Conservation (phyloP, 2,888 invertebrate species). For the Congeria kusceri region DNA sequence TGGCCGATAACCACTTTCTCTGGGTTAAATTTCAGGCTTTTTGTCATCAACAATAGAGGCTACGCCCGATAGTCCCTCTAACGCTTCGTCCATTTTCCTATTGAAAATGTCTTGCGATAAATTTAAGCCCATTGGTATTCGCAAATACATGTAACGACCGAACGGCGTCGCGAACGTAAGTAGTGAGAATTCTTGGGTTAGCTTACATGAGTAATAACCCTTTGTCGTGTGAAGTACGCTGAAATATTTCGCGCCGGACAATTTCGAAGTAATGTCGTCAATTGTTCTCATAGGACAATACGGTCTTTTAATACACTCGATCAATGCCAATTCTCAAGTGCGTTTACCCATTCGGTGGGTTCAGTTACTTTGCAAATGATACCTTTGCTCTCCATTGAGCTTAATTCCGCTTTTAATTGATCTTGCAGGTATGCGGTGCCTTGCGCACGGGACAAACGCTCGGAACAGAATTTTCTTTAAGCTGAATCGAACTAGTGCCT, state of each 20-base stretch:
- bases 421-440: background rate
- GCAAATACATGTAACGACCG: background rate
- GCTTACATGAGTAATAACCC: too few species aligned
- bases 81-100: background rate
- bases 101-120: slow-evolving; percentile 10
- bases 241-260: too few species aligned
- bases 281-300: background rate
- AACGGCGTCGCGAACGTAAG: slow-evolving; percentile 4
- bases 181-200: background rate
- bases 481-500: background rate
- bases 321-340: background rate
- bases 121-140: background rate
- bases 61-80: background rate
- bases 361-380: too few species aligned
- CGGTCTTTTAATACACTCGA: background rate
- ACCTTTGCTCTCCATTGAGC: too few species aligned
- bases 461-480: background rate
- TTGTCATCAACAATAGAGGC: too few species aligned
- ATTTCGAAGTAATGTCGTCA: background rate
- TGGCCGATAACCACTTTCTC: background rate
- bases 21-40: slow-evolving; percentile 6
- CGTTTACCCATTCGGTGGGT: background rate
- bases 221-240: background rate
- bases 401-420: too few species aligned
- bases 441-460: too few species aligned